phyloP scores from a whole-genome alignment of 2,797 vertebrate species.

The Acanthurus tractus region DNA sequence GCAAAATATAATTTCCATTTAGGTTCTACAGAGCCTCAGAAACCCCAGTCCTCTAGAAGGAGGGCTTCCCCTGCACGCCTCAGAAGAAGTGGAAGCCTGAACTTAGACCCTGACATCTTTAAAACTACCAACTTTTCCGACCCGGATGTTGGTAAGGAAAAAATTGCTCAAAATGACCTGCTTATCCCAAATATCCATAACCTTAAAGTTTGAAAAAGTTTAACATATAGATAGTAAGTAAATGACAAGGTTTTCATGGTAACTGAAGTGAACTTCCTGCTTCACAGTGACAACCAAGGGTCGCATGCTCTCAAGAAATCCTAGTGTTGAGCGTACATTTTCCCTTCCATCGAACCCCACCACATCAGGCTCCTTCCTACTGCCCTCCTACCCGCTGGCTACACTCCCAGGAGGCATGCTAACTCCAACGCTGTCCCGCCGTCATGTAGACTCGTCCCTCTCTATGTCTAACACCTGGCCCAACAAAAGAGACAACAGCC shows the following conservation, averaged over 20 bases:
- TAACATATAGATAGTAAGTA: neutral
- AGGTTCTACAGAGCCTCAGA: conserved; percentile 79
- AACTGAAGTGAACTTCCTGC: conserved; percentile 36
- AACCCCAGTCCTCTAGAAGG: conserved; percentile 80
- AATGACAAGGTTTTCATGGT: neutral
- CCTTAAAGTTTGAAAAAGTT: neutral
- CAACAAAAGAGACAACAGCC: conserved; percentile 85
- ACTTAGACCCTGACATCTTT: conserved; percentile 87
- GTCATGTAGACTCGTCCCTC: conserved; percentile 77
- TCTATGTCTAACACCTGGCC: conserved; percentile 94
- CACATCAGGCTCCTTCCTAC: conserved; percentile 83
- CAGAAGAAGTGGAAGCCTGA: conserved; percentile 88
- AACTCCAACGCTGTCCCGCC: conserved; percentile 75
- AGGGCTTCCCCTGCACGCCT: conserved; percentile 77
- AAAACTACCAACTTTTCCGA: conserved; percentile 77
- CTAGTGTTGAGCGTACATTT: conserved; percentile 82
- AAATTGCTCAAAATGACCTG: neutral
- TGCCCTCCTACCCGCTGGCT: conserved; percentile 90
- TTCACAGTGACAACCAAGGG: conserved; percentile 80
- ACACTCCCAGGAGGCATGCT: conserved; percentile 84
- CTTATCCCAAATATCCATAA: neutral
- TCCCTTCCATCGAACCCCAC: conserved; percentile 79
- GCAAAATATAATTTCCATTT: conserved; percentile 5
- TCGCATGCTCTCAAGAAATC: conserved; percentile 80
- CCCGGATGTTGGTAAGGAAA: conserved; percentile 75